These are phyloP conservation scores for Protobothrops flavoviridis DNA, from an alignment of 2,113 vertebrate species.

Conservation along the genomic window DNA sequence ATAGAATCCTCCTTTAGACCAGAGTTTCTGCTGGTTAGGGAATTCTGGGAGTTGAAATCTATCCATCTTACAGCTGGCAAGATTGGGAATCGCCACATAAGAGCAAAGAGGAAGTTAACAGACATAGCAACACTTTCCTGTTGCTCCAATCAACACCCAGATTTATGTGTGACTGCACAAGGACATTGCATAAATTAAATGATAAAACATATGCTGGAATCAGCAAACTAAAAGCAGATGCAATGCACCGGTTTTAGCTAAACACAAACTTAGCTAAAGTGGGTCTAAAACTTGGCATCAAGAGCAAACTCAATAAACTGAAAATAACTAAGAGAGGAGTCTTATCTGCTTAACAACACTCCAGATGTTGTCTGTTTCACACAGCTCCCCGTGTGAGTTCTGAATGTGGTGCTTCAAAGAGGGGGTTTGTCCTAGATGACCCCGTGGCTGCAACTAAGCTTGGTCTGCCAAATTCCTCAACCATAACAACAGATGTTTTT, in stretches of 20 bases:
- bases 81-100: not conserved
- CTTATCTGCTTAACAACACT: not conserved
- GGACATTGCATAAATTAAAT: not conserved
- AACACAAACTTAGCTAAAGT: not conserved
- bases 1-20: not conserved
- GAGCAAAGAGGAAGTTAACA: not conserved
- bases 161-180: not conserved
- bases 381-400: not conserved
- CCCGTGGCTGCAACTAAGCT: not conserved
- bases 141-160: not conserved
- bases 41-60: not conserved
- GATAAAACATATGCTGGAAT: not conserved
- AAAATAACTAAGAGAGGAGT: not conserved
- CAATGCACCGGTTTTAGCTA: not conserved
- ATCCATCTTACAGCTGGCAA: not conserved
- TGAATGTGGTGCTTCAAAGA: not conserved
- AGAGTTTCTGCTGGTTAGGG: not conserved
- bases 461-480: not conserved
- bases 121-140: not conserved
- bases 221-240: not conserved
- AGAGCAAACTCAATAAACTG: not conserved
- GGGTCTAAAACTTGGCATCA: not conserved
- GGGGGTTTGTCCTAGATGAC: not conserved
- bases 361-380: not conserved
- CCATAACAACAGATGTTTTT: not conserved